Evolutionary conservation across 2,888 invertebrate genomes (phyloP).

Genomic region (Mythimna impura): DNA sequence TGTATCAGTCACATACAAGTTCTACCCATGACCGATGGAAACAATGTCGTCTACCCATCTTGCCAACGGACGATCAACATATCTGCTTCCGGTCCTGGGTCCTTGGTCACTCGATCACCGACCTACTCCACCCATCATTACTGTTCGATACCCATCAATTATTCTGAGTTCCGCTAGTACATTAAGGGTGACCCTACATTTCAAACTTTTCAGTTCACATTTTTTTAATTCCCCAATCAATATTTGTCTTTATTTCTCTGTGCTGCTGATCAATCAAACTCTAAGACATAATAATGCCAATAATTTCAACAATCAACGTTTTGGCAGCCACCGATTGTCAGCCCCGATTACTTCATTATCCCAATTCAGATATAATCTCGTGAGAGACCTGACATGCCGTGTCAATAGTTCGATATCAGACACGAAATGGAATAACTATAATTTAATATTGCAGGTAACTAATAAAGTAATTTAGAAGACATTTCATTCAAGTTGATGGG

Average conservation of each 20-base stretch:
- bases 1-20: too few relatives aligned
- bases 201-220: neutral
- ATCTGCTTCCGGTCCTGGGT: too few relatives aligned
- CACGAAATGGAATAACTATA: slow-evolving; percentile 21
- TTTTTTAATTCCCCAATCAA: neutral
- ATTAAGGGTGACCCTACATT: neutral
- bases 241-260: neutral
- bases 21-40: too few relatives aligned
- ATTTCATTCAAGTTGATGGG: slow-evolving; percentile 16
- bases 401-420: slow-evolving; percentile 51
- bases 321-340: slow-evolving; percentile 53
- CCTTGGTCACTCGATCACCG: too few relatives aligned
- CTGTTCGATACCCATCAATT: neutral
- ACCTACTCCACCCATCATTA: too few relatives aligned
- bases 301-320: slow-evolving; percentile 48
- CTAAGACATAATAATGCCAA: slow-evolving; percentile 33
- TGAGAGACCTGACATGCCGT: slow-evolving; percentile 40
- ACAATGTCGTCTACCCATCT: too few relatives aligned
- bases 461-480: neutral
- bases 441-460: slow-evolving; percentile 17
- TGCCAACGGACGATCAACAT: too few relatives aligned
- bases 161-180: neutral
- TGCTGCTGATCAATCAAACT: neutral
- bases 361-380: slow-evolving; percentile 39
- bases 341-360: slow-evolving; percentile 49